Percentiles rank a stretch among this genome's conserved stretches.
Conservation (phyloP, 2,888 invertebrate species). For the Allygus modestus region DNA sequence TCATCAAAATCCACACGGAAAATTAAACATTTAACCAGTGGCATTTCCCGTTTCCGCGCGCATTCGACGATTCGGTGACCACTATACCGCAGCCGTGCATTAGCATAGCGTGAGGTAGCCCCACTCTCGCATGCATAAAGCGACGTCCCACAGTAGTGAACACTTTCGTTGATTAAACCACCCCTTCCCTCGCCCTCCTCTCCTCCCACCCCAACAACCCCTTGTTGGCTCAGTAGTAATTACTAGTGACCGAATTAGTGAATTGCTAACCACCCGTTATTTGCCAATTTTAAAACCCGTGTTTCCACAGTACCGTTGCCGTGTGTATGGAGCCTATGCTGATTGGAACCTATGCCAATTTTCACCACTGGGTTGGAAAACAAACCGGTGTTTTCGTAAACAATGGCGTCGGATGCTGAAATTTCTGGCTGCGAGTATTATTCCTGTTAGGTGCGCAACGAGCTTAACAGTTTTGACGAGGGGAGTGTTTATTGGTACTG, state of each 20-base stretch:
- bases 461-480: too few species aligned
- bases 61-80: not conserved
- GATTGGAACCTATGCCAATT: not conserved
- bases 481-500: too few species aligned
- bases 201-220: not conserved
- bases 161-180: constrained; percentile 55
- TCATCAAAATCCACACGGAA: not conserved
- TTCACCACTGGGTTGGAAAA: not conserved
- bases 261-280: constrained; percentile 28
- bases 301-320: not conserved
- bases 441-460: too few species aligned
- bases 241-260: constrained; percentile 40
- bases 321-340: not conserved
- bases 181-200: constrained; percentile 3
- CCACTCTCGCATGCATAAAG: constrained; percentile 52
- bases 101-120: not conserved
- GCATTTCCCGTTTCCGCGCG: not conserved
- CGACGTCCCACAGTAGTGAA: constrained; percentile 1
- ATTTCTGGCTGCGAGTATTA: too few species aligned
- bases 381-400: constrained; percentile 6
- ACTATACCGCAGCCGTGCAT: not conserved
- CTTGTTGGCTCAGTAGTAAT: constrained; percentile 37
- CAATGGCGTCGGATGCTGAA: not conserved
- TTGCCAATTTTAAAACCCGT: constrained; percentile 31
- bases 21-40: constrained; percentile 2